Conservation (phyloP, 2,113 vertebrate genomes). For the Eudyptes chrysolophus region DNA sequence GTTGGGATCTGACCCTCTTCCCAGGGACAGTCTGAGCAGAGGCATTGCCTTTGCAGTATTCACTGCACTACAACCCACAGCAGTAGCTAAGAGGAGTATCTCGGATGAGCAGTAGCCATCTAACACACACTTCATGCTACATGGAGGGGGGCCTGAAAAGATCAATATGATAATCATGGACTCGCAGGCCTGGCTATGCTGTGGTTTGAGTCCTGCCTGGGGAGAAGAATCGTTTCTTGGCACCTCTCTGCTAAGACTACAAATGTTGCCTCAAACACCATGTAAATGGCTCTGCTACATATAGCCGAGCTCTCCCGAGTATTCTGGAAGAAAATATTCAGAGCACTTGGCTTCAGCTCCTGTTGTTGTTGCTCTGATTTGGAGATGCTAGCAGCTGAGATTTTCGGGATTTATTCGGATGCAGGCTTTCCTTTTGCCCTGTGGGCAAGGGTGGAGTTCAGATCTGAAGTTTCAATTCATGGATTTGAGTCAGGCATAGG, state of each 20-base stretch:
- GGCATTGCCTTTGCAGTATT: neutral
- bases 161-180: neutral
- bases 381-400: neutral
- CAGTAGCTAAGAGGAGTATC: neutral
- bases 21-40: neutral
- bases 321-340: neutral
- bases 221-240: neutral
- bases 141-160: neutral
- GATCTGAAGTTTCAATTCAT: neutral
- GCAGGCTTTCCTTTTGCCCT: neutral
- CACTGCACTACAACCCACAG: neutral
- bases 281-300: neutral
- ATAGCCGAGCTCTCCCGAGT: neutral
- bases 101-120: neutral
- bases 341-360: neutral
- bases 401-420: slow-evolving; percentile 20
- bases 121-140: neutral
- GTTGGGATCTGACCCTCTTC: neutral
- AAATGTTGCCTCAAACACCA: neutral
- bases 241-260: neutral
- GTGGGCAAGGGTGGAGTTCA: neutral
- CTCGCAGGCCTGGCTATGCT: neutral
- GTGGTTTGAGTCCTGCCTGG: neutral
- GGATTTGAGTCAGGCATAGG: neutral
- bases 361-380: neutral